A percentile compares a stretch with the other conserved stretches of the same genome.
Evolutionary conservation across 1,140 invertebrate species (phyloP).

Genomic region (Drepana arcuata): DNA sequence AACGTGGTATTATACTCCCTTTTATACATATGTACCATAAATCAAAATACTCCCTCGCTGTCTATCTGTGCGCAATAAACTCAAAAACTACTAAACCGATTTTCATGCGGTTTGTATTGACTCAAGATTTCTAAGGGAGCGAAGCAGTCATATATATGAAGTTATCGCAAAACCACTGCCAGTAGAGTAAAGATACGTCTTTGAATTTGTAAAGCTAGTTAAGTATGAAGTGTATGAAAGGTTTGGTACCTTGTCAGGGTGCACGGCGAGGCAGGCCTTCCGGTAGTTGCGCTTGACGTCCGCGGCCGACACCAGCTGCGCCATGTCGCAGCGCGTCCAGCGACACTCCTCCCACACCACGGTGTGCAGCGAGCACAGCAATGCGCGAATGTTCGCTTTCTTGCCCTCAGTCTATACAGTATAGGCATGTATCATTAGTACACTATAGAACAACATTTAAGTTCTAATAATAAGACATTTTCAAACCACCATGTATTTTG

Average conservation of each 20-base stretch:
- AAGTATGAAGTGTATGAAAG: no score
- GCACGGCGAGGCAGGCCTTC: conserved; percentile 95
- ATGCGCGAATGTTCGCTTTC: conserved; percentile 94
- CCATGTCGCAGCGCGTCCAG: conserved; percentile 95
- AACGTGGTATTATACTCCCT: no score
- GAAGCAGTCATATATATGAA: neutral
- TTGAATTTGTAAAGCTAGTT: no score
- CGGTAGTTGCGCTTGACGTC: conserved; percentile 98
- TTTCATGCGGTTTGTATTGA: conserved; percentile 55
- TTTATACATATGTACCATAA: no score
- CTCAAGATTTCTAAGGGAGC: neutral
- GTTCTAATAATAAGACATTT: no score
- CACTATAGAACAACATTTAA: no score
- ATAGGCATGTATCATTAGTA: neutral
- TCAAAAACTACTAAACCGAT: conserved; percentile 7
- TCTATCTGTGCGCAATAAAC: no score
- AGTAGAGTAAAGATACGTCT: no score
- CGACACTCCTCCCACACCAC: conserved; percentile 95
- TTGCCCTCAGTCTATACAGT: conserved; percentile 91
- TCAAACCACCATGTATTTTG: no score
- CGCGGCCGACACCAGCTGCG: conserved; percentile 88
- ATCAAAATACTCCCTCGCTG: no score
- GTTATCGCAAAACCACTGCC: neutral
- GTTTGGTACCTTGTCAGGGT: conserved; percentile 94
- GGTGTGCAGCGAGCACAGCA: conserved; percentile 94